Base-by-base conservation (phyloP, 2,888 invertebrate species). In the Zele albiditarsus region DNA sequence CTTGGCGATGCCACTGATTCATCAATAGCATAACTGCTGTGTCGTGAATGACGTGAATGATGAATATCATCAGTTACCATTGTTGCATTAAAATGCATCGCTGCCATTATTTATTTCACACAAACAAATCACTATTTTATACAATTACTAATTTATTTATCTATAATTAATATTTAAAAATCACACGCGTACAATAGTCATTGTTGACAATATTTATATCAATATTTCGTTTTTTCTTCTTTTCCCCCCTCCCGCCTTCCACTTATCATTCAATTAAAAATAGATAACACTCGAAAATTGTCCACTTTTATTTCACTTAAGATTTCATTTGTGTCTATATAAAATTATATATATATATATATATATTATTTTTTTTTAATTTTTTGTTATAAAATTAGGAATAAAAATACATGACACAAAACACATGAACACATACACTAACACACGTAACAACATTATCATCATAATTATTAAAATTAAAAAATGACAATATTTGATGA, bases 21-120 rank as follows among this genome's bases (percentile, higher is more conserved):
- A 3, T 84, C 86, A 20, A 85, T 78, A 10, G 81, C 82, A 60
- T 85, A 86, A 2, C 82, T 73, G 28, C 82, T 73, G 28, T 81
- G 81, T 58, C 84, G 78, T 6, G 83, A 76, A 63, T 83, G 76
- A 46, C 79, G 82, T 25, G 75, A 60, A 67, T 85, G 84, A 58
- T 85, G 86, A 49, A 85, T 79, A 25, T 87, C 85, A 38, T 87
- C 87, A 42, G 83, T 77, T 49, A 84, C 82, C 66, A 84, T 82
- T 75, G 85, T 85, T 25, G 84, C 79, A 82, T 87, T 86, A 83
- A 85, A 88, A 80, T 87, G 86, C 86, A 88, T 87, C 62, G 86
- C 85, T 76, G 87, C 84, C 84, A 84, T 84, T 38, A 60, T 27
- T 27, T 27, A 28, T 60, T 3, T 20, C n/a, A 53, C 28, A 53